These are phyloP conservation scores for Tragelaphus scriptus DNA, from an alignment of 2,113 vertebrate species.

Conservation along the genomic window DNA sequence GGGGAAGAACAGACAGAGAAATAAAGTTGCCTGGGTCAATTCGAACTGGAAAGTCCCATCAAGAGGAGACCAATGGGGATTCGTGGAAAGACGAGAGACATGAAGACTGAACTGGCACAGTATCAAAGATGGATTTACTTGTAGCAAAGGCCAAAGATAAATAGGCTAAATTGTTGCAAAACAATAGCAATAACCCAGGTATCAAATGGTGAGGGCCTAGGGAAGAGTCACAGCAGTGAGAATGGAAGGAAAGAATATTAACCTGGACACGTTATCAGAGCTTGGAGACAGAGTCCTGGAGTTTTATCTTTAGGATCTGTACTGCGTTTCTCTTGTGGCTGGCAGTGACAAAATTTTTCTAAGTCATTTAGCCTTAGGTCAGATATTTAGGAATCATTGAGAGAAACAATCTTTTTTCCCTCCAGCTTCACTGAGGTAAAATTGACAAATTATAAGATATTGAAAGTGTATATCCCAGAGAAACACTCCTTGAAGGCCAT, in stretches of 20 bases:
- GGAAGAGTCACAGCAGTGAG: background rate
- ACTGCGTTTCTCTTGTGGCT: background rate
- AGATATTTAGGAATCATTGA: background rate
- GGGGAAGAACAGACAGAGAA: background rate
- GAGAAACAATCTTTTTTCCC: background rate
- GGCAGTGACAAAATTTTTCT: background rate
- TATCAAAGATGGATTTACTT: background rate
- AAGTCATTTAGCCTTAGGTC: background rate
- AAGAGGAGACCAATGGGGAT: background rate
- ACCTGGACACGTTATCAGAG: background rate
- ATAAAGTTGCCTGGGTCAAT: background rate
- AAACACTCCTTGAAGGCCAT: background rate
- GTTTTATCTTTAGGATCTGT: background rate
- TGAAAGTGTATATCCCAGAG: background rate
- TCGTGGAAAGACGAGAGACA: rapidly evolving
- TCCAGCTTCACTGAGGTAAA: background rate
- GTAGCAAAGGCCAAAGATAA: background rate
- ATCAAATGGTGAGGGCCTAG: background rate
- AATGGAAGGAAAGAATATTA: background rate
- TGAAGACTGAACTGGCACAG: background rate
- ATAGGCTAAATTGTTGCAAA: background rate
- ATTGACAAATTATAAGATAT: background rate
- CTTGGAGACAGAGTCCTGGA: background rate
- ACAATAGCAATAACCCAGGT: background rate
- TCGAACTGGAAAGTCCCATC: background rate